Evolutionary conservation across 2,113 vertebrate species (phyloP), one percentile per base, ranked within the genome.

Genomic region (Arothron firmamentum): DNA sequence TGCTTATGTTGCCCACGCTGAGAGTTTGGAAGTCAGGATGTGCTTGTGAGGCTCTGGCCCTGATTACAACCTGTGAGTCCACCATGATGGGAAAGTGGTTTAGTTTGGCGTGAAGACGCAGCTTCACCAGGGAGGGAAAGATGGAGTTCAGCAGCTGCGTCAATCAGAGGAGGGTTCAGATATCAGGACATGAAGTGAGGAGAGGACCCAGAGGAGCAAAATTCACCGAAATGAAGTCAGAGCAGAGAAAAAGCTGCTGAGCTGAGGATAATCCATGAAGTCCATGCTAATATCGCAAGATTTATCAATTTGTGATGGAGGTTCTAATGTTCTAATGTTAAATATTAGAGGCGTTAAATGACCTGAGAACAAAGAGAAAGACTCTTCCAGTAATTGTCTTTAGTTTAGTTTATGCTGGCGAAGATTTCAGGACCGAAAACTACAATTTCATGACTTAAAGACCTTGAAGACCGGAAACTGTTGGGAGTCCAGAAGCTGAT

Each of bases 21-120:
- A 67, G 76, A 49, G 56, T 70, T 72, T 56, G 48, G 67, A 65
- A 57, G 63, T 0, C 5, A 34, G 58, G 43, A 20, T 59, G 85
- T 88, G 84, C 74, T 59, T 62, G 65, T 8, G 18, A 59, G 55
- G 56, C 67, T 59, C 54, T n/a, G 13, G 49, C 21, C 21, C 67
- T 83, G 75, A 87, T 88, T 87, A 85, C 58, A 16, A n/a, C 42
- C 56, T 0, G 49, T 43, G 52, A 17, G 56, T 43, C 53, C 34
- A 47, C 41, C 9, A 13, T 48, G 48, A 56, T 0, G 45, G 63
- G 46, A 57, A 74, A 72, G 66, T 80, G 84, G 84, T 75, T 80
- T 82, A 50, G 65, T 46, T 55, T 58, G 62, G 58, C 49, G 70
- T 16, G 65, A 8, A 53, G 70, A 74, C 80, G 78, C 56, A 49